Base-by-base conservation (phyloP, 2,797 vertebrate species). In the Diceros bicornis region DNA sequence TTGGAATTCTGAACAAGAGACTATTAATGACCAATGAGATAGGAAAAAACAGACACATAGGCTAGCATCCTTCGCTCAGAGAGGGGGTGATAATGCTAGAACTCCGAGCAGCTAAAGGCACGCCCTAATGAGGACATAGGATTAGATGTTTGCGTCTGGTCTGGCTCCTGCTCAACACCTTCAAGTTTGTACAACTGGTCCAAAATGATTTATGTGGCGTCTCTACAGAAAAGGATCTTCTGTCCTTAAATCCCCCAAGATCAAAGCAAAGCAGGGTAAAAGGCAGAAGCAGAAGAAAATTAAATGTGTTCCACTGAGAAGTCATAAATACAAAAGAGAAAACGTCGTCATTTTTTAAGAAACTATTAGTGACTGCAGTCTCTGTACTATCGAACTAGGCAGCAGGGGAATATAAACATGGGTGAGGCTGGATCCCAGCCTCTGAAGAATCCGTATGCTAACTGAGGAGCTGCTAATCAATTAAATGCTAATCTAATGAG, bases 221-320 rank as follows among this genome's bases (percentile, higher is more conserved):
- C 21, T 89, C n/a, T 64, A 34, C 12, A n/a, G 61, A 96, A 72
- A 57, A 81, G 14, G 17, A 89, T 34, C 17, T 79, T 96, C 74
- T 83, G 50, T 83, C 72, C 59, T 93, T 93, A 91, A 92, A 55
- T 85, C 78, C 37, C 13, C 57, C 47, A 6, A 64, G 41, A 86
- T 59, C 66, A 97, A 94, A 95, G 78, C 29, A 91, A 96, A 94
- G 75, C 34, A 94, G 23, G 25, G 44, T 59, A 59, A 96, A 81
- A 72, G 47, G 66, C 59, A 88, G n/a, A 88, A 34, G 32, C 61
- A 78, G 52, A 77, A 83, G 91, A 79, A 95, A 96, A 96, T 47
- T 69, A 71, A 96, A 94, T 87, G 78, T 94, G 68, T 64, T 89
- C 89, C 62, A 47, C 41, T 79, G 72, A 94, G 84, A 91, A 96